Evolutionary conservation across 2,888 invertebrate species (phyloP), one percentile per base, ranked within the genome.

Genomic region (Dasysyrphus tricinctus): DNA sequence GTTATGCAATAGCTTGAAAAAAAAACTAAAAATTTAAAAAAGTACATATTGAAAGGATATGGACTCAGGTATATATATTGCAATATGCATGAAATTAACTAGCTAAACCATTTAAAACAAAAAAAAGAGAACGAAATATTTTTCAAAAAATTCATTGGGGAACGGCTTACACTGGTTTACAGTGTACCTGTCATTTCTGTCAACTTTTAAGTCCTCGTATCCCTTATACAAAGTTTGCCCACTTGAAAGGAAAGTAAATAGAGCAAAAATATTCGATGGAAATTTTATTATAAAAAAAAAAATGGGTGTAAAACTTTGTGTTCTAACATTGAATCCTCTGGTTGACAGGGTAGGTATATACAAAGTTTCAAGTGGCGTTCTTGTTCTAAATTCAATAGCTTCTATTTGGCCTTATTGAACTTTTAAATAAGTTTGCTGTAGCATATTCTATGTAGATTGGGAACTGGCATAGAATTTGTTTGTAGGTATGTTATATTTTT

Each of bases 351-450:
- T 24, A 5, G 49, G 69, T 42, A 56, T 42, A 56, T 24, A 24
- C 24, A 83, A 83, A 83, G 83, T 83, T 83, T 83, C 83, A 79
- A 83, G 83, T 83, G 79, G 56, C 39, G 75, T 79, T 79, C 73
- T 78, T 65, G 29, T 54, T 44, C 69, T 49, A 74, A 77, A 77
- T 77, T 77, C 51, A 77, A 82, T 77, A 57, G 77, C 65, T 76
- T 82, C 37, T 77, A 72, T 82, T 77, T 70, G 70, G 56, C 57
- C 70, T 39, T 69, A 72, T 80, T 65, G 80, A 76, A 84, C 69
- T 83, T 83, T 79, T 42, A 51, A 79, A 79, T 56, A 79, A 76
- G 65, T 84, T 80, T 76, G 37, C 16, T 19, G 34, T 54, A 76
- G 47, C 32, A 9, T 5, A 44, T 29, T 63, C 11, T 14, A 29